Evolutionary conservation across 2,113 vertebrate genomes (phyloP), one percentile per base, ranked within the genome.

Genomic region (Coregonus clupeaformis): DNA sequence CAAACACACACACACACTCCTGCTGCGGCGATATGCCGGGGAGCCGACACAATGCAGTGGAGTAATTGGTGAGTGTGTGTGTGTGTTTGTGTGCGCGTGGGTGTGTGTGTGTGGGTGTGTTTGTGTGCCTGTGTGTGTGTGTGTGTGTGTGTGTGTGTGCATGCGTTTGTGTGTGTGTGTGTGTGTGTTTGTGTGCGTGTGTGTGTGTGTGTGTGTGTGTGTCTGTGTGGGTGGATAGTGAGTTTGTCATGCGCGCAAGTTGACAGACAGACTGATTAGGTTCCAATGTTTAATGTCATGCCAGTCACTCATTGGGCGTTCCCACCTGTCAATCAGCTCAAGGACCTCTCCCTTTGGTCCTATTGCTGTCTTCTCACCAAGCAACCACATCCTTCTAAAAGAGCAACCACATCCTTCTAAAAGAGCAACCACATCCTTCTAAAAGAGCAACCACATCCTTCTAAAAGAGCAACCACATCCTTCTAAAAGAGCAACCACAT

Each of bases 281-380:
- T 84, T 75, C 32, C 32, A 32, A 59, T 68, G 70, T 70, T 60
- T 74, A 69, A 78, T 74, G 80, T 24, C 72, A 78, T 67, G n/a
- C n/a, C n/a, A n/a, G 64, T 60, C n/a, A 27, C 45, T 47, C 47
- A 77, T 60, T 72, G 69, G 66, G 68, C 69, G 52, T 27, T 69
- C 71, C 60, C 71, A 59, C 65, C 76, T 74, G 71, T 14, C 76
- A 63, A 27, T 83, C 76, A 78, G 69, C 49, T 55, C 65, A 77
- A 42, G 69, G 30, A 30, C 30, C 47, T 20, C 3, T 52, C 75
- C 72, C 29, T 29, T 18, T 52, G 20, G 1, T 1, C n/a, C 69
- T 62, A 3, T 13, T 62, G 20, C 24, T 22, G 1, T 30, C 49
- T 0, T 55, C 47, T 52, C 60, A 7, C 32, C 32, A 32, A 62